Base-by-base conservation (phyloP, 1,140 invertebrate species). In the Bombus breviceps region DNA sequence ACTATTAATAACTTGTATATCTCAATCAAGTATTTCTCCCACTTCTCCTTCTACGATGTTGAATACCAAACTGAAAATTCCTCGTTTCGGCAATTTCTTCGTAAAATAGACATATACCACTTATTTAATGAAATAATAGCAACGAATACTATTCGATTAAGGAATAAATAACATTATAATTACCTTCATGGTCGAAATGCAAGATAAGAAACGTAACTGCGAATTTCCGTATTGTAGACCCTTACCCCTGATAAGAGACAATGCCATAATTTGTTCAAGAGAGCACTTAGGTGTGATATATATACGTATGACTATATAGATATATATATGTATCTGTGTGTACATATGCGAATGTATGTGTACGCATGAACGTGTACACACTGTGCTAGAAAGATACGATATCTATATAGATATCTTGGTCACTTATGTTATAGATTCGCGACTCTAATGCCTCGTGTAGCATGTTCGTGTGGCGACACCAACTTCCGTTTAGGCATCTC, bases 151-250 rank as follows among this genome's bases (percentile, higher is more conserved):
- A 25, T 73, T 22, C 1, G 34, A 34, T 22, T 1, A 6, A 10
- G 3, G 4, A 74, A 73, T 37, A 62, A 81, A 75, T 66, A 73
- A 62, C 3, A 39, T 62, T 86, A 83, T 77, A 90, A 89, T 94
- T 92, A 95, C 94, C 93, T 95, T 95, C 94, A 95, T 95, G 83
- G 88, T 93, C 81, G 93, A 88, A 86, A 90, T 87, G 88, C 77
- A 91, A 77, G 86, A 86, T 78, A 92, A 91, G 77, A 87, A 92
- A 91, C 93, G 93, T 87, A 94, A 91, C 77, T 91, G 91, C 78
- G 88, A 93, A 92, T 91, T 91, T 91, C 88, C 90, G 89, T 92
- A 86, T 80, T 88, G 91, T 69, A 90, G 68, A 86, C 83, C 85
- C 89, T 83, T 90, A 69, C 83, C 77, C 86, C 92, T 92, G 90